Base-by-base conservation (phyloP, 2,797 vertebrate genomes). In the Danio albolineatus region DNA sequence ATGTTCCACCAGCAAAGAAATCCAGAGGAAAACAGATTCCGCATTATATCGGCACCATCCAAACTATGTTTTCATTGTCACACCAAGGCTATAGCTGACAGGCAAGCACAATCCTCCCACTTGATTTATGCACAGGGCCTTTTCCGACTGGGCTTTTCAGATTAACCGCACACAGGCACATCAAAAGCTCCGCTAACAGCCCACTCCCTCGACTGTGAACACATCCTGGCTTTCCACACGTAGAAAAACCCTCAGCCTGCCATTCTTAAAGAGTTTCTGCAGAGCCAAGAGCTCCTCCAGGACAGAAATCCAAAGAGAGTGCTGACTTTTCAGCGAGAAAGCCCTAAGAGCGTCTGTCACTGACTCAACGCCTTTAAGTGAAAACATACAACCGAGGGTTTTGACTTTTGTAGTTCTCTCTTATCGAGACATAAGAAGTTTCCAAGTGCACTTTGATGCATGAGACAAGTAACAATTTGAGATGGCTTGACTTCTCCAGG, bases 191-290 rank as follows among this genome's bases (percentile, higher is more conserved):
- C 16, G 44, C 84, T 82, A 80, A 64, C 84, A 88, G 72, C 80
- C 86, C 76, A 82, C 81, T 81, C 79, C 82, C 76, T 81, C 83
- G 86, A 86, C 85, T 90, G 84, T 86, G 79, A 81, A 71, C 82
- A 51, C 62, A 60, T 84, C 76, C 81, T 74, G 62, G 36, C 62
- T 74, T 77, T 66, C 61, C 38, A 78, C 67, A 57, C 74, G 46
- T 60, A 61, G 17, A 81, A 77, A 73, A 84, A 73, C 65, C 71
- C 65, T 56, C 59, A 71, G 71, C 65, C 67, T 84, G 73, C 62
- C 73, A 76, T 69, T 81, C 79, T 46, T 44, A 17, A 64, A 44
- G 48, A 19, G 67, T 70, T 81, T 82, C 48, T 81, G 44, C 70
- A 49, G 44, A 73, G 78, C 56, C 66, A 80, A 74, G 36, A 10